Evolutionary conservation across 2,888 invertebrate species (phyloP), one percentile per base, ranked within the genome.

Genomic region (Idaea aversata): DNA sequence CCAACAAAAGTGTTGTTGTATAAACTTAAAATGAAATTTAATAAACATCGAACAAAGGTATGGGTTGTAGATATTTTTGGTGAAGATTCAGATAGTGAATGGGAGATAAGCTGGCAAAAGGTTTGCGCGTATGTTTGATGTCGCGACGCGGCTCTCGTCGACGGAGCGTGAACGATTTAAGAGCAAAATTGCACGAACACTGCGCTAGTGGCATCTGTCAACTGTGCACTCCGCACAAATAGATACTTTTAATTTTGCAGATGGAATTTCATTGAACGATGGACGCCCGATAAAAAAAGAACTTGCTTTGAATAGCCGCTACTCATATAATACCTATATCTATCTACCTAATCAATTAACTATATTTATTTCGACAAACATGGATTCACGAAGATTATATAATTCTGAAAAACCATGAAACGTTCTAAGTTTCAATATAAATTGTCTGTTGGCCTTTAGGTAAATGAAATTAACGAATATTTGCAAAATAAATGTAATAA

Each of bases 1-100:
- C 88, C 90, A 90, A 91, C 91, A 91, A 91, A 89, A 93, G 92
- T 91, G 93, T 91, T 91, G 91, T 91, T 90, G 90, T 90, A 92
- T 88, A 84, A 90, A 91, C 86, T 86, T 91, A 91, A 93, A 93
- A 93, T 93, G 90, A 93, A 93, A 90, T 93, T 93, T 93, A 93
- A 93, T 93, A 93, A 93, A 92, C 90, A 89, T 83, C 76, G 81
- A 78, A 93, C 91, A 93, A 93, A 91, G 75, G 86, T 76, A 76
- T 72, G 77, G 82, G 80, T 84, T 87, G 88, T 86, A 88, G 90
- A 91, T 88, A 84, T 87, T 88, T 87, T 25, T 84, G 64, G 85
- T 81, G 81, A 81, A 88, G 92, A 88, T 88, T 72, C 80, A 82
- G 88, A 91, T 91, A 86, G 90, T 88, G 88, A 88, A 91, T 88